Conservation (phyloP, 2,797 vertebrate species). For the Gobionotothen gibberifrons region DNA sequence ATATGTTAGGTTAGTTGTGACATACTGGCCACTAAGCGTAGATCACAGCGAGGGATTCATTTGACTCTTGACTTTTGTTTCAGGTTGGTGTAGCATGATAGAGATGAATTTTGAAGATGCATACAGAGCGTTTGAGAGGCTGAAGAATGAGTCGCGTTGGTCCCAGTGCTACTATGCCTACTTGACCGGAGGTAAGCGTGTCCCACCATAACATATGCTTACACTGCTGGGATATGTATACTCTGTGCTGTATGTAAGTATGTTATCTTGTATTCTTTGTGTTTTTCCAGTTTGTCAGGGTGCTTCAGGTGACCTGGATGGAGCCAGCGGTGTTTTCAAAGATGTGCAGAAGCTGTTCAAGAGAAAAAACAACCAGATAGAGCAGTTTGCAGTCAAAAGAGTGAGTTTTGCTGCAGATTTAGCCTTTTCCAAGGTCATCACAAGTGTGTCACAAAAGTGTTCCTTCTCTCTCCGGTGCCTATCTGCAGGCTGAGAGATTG, state of each 20-base stretch:
- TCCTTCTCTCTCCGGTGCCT: slow-evolving; percentile 1
- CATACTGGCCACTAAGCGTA: background rate
- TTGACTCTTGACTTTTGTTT: slow-evolving; percentile 16
- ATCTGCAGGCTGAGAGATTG: slow-evolving; percentile 91
- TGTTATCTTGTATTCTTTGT: background rate
- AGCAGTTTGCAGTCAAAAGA: slow-evolving; percentile 97
- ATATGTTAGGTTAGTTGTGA: slow-evolving; percentile 22
- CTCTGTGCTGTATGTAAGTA: background rate
- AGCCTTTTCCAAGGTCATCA: background rate
- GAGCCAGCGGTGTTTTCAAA: slow-evolving; percentile 92
- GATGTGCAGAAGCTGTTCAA: slow-evolving; percentile 99
- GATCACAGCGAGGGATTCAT: background rate
- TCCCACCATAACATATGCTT: background rate
- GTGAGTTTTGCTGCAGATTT: slow-evolving; percentile 55
- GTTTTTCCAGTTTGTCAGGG: slow-evolving; percentile 92
- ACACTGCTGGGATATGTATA: background rate
- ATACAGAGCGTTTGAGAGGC: slow-evolving; percentile 92
- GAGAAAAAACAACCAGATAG: slow-evolving; percentile 99
- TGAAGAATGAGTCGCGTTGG: slow-evolving; percentile 98
- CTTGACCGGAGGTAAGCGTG: slow-evolving; percentile 90
- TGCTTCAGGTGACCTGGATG: slow-evolving; percentile 91
- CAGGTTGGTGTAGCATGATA: slow-evolving; percentile 99
- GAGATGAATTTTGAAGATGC: slow-evolving; percentile 98
- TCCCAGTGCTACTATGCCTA: slow-evolving; percentile 99
- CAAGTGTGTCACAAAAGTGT: background rate